phyloP scores from a whole-genome alignment of 2,888 invertebrate species.

The Melieria crassipennis region DNA sequence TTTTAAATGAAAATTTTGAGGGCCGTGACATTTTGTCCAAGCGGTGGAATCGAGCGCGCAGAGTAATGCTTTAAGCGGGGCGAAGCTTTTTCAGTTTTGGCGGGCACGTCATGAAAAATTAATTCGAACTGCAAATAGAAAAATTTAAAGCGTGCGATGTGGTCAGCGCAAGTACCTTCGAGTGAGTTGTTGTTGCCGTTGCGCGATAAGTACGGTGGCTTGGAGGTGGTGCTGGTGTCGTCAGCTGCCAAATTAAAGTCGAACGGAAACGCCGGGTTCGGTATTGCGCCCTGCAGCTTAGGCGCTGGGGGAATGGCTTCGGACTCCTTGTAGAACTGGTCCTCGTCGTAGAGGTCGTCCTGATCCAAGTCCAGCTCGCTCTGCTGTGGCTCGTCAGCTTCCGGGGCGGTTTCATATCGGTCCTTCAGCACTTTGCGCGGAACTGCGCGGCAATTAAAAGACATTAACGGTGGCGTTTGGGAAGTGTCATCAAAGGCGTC shows the following conservation, averaged over 20 bases:
- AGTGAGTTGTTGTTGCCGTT: slow-evolving; percentile 59
- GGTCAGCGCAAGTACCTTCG: slow-evolving; percentile 55
- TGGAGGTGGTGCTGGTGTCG: slow-evolving; percentile 52
- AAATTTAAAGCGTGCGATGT: neutral
- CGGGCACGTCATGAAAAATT: slow-evolving; percentile 13
- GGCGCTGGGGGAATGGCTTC: slow-evolving; percentile 70
- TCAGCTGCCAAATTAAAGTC: slow-evolving; percentile 51
- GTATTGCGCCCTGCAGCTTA: slow-evolving; percentile 64
- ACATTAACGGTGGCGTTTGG: neutral
- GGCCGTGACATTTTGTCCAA: neutral
- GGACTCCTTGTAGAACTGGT: slow-evolving; percentile 69
- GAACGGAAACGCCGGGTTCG: slow-evolving; percentile 55
- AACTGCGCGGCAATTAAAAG: slow-evolving; percentile 68
- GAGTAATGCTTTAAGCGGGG: neutral
- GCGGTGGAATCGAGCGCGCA: neutral
- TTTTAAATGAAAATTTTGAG: slow-evolving; percentile 21
- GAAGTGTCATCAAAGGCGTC: neutral
- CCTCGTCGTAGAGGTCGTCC: slow-evolving; percentile 69
- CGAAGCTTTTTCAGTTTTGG: neutral
- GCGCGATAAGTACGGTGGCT: slow-evolving; percentile 57
- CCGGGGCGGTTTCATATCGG: slow-evolving; percentile 81
- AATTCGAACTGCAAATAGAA: slow-evolving; percentile 14
- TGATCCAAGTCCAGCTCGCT: slow-evolving; percentile 67
- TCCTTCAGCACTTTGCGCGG: slow-evolving; percentile 85
- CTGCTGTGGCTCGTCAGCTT: slow-evolving; percentile 78